Percentiles rank a stretch among this genome's conserved stretches.
phyloP scores from a whole-genome alignment of 2,797 vertebrate species.

The Darevskia nairensis region DNA sequence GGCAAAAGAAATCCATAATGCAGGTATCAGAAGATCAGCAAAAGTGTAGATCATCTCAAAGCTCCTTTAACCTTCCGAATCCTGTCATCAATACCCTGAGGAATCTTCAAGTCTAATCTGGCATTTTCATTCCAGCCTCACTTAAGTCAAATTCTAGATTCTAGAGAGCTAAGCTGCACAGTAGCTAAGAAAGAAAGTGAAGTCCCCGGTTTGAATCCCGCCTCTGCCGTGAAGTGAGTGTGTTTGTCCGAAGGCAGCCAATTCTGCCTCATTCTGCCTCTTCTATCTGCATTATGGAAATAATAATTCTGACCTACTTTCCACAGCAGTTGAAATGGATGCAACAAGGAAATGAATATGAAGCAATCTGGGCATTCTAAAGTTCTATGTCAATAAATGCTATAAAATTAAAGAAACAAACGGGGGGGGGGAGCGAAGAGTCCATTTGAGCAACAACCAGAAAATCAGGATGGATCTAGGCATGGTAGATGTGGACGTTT shows the following conservation, averaged over 20 bases:
- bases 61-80: background rate
- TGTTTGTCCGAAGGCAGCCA: background rate
- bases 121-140: background rate
- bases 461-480: no score
- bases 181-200: background rate
- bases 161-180: background rate
- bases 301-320: no score
- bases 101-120: background rate
- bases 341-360: no score
- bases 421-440: no score
- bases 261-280: background rate
- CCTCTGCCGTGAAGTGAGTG: background rate
- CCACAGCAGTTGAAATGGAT: no score
- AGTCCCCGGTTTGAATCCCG: no score
- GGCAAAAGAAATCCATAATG: slow-evolving; percentile 38
- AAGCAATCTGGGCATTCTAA: no score
- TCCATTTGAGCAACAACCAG: no score
- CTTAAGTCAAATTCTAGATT: background rate
- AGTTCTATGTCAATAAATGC: no score
- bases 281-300: no score
- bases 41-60: background rate
- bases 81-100: background rate
- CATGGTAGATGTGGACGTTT: no score
- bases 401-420: no score
- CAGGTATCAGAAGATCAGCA: background rate